Base-by-base conservation (phyloP, 2,888 invertebrate genomes). In the Furcula furcula region DNA sequence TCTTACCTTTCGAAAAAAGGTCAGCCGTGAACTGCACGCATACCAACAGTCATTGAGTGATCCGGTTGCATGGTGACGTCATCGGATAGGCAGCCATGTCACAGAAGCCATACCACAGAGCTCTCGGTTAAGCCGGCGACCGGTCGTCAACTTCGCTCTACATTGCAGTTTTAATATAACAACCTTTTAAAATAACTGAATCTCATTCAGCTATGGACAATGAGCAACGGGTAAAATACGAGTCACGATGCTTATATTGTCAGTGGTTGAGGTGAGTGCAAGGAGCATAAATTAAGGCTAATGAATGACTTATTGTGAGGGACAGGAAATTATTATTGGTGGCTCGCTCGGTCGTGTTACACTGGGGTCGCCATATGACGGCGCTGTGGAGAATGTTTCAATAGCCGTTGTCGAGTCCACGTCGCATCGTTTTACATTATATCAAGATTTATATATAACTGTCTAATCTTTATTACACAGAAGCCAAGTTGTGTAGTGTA, bases 201-300 rank as follows among this genome's bases (percentile, higher is more conserved):
- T 39, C 36, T 32, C 11, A 56, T 40, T 39, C 59, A 43, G 71
- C 65, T 58, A 68, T 71, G 68, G 61, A 45, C 48, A 42, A 37
- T 35, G 43, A 52, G 40, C 50, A 39, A 52, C 48, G 36, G 16
- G 39, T 35, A 55, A 55, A 41, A 46, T 34, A 40, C 55, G 40
- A 47, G 44, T 40, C 46, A 51, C 40, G 53, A 53, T 59, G 61
- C 63, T 61, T 59, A 59, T 61, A 64, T 68, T 69, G 63, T 65
- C 56, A 51, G 53, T 58, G 50, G 65, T 53, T 65, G 66, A 83
- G 79, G 81, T 80, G 75, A 76, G 76, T 77, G 78, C 73, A 78
- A 80, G 76, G 64, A 81, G 79, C 74, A 83, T 85, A 82, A 85
- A 86, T 87, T 86, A 84, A 82, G 81, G 82, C 71, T 85, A 87